Evolutionary conservation across 2,888 invertebrate species (phyloP).

Genomic region (Caenorhabditis afra): DNA sequence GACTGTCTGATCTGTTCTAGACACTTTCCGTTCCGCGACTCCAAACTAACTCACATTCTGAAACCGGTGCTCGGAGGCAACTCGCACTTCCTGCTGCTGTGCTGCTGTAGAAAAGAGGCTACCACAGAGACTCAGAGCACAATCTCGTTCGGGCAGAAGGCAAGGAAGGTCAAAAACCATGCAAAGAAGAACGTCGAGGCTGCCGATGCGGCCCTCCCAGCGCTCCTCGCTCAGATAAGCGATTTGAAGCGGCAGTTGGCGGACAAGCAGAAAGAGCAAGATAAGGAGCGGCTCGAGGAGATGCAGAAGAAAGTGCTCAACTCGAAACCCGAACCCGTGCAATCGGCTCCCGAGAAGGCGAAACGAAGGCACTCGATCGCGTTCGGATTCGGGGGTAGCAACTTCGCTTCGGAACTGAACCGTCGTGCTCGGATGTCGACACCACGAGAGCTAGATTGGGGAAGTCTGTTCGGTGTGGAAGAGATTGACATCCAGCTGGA

Average conservation of each 20-base stretch:
- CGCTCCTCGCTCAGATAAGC: slow-evolving; percentile 7
- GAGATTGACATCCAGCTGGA: neutral
- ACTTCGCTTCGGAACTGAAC: neutral
- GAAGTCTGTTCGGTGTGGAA: neutral
- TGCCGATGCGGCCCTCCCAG: neutral
- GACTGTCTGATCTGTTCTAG: neutral
- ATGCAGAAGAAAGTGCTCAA: slow-evolving; percentile 16
- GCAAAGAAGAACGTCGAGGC: slow-evolving; percentile 21
- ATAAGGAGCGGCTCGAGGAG: slow-evolving; percentile 7
- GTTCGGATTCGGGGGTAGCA: slow-evolving; percentile 11
- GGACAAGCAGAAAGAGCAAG: slow-evolving; percentile 12
- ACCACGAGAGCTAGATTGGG: neutral
- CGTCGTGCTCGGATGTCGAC: slow-evolving; percentile 1
- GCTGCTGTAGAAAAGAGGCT: slow-evolving; percentile 12
- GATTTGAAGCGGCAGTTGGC: slow-evolving; percentile 15
- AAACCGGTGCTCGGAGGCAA: slow-evolving; percentile 23
- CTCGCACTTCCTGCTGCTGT: slow-evolving; percentile 13
- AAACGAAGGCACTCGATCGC: slow-evolving; percentile 17
- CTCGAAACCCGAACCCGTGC: neutral
- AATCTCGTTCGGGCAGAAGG: slow-evolving; percentile 20
- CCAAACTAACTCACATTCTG: slow-evolving; percentile 19
- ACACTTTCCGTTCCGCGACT: slow-evolving; percentile 1
- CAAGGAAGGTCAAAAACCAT: slow-evolving; percentile 16
- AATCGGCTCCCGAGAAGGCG: neutral
- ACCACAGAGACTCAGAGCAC: slow-evolving; percentile 12